Evolutionary conservation across 1,140 invertebrate species (phyloP).

Genomic region (Scaptomyza graminum): DNA sequence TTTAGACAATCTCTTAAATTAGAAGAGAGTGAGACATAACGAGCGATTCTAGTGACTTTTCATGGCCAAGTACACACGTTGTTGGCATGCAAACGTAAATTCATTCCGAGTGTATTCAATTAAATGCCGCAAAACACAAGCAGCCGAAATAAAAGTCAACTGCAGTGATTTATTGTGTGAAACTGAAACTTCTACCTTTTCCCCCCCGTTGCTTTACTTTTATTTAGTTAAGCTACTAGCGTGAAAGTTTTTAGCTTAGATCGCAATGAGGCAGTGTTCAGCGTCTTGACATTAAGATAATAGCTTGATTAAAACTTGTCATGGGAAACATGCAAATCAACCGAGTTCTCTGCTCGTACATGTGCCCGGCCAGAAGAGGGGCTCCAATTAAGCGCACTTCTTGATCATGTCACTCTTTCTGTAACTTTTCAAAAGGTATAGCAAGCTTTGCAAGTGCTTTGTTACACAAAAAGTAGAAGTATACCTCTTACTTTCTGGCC

Average conservation of each 20-base stretch:
- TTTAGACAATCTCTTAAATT: background rate
- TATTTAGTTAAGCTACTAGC: slow-evolving; percentile 35
- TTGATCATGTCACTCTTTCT: slow-evolving; percentile 25
- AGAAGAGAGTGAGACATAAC: background rate
- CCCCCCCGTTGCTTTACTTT: slow-evolving; percentile 15
- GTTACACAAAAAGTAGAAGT: background rate
- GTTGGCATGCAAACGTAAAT: slow-evolving; percentile 64
- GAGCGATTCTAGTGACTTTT: slow-evolving; percentile 23
- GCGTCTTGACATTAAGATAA: slow-evolving; percentile 67
- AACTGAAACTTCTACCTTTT: slow-evolving; percentile 58
- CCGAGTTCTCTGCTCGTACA: slow-evolving; percentile 27
- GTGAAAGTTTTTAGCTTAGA: slow-evolving; percentile 60
- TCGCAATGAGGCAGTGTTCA: slow-evolving; percentile 29
- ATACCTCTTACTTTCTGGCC: background rate
- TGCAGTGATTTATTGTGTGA: slow-evolving; percentile 78
- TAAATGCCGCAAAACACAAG: slow-evolving; percentile 42
- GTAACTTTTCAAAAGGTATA: background rate
- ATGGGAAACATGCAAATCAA: slow-evolving; percentile 54
- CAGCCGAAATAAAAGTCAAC: slow-evolving; percentile 57
- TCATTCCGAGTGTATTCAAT: slow-evolving; percentile 49
- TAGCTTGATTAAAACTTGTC: slow-evolving; percentile 80
- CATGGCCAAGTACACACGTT: slow-evolving; percentile 52
- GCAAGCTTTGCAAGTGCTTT: background rate
- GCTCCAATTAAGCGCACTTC: slow-evolving; percentile 66
- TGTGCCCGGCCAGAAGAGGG: slow-evolving; percentile 43